phyloP scores from a whole-genome alignment of 2,113 vertebrate species.

The Myotis yumanensis region DNA sequence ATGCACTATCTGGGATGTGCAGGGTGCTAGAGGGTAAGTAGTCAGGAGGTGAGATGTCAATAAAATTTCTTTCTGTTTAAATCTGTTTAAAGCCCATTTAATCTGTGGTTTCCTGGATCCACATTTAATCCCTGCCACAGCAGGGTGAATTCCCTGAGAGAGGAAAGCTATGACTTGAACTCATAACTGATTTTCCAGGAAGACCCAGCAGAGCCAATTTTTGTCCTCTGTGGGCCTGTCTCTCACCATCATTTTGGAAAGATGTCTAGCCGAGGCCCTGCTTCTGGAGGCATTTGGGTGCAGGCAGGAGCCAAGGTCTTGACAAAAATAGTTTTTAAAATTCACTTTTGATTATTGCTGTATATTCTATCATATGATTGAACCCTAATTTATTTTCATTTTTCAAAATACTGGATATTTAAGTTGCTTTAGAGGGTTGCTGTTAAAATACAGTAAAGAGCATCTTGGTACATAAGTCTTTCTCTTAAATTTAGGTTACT shows the following conservation, averaged over 20 bases:
- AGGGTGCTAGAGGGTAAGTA: neutral
- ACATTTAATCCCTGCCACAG: neutral
- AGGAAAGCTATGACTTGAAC: neutral
- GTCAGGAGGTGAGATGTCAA: neutral
- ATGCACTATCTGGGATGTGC: neutral
- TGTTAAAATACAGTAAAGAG: constrained; percentile 2
- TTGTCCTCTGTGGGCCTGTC: neutral
- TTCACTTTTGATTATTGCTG: neutral
- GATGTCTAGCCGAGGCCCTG: neutral
- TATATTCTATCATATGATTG: neutral
- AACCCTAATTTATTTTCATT: neutral
- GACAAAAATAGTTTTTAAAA: neutral
- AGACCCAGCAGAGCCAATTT: neutral
- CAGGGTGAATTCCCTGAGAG: neutral
- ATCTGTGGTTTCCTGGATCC: neutral
- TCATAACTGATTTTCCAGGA: neutral
- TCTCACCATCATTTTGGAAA: neutral
- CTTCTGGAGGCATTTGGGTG: neutral
- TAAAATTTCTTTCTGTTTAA: neutral
- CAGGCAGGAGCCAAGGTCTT: neutral
- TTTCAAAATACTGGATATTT: neutral
- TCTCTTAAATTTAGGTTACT: neutral
- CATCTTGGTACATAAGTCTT: neutral
- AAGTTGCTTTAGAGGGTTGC: neutral
- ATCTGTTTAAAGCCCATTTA: neutral